Evolutionary conservation across 2,888 invertebrate species (phyloP), one percentile per base, ranked within the genome.

Genomic region (Drosophila barbarae): DNA sequence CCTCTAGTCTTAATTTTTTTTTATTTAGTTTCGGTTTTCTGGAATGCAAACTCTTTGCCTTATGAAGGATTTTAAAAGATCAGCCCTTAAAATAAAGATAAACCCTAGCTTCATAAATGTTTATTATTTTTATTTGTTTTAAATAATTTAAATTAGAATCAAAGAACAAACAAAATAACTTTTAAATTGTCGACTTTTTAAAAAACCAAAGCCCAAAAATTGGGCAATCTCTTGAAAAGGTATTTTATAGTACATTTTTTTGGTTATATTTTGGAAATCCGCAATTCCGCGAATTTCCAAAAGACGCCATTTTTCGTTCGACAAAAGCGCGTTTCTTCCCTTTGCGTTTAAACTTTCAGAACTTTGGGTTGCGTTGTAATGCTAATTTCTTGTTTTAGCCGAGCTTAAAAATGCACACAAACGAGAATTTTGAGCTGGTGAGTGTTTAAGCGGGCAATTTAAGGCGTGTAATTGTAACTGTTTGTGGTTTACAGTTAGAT

Each of bases 401-500:
- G 9, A 42, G 2, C n/a, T 8, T 1, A 13, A 30, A 34, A 34
- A 61, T 51, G 60, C 26, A 60, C 10, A 9, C 28, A 13, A 10
- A 7, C 28, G 34, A 15, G 15, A 30, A 61, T 41, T 21, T 41
- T 10, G 39, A 61, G 21, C 34, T 61, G 21, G 61, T 61, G 9
- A 51, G 61, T 51, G 21, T 0, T 18, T 9, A 4, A 30, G 5
- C 9, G 13, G 13, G 8, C 2, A 3, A 8, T 13, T 9, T 5
- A 13, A 13, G 9, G 21, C 6, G 21, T 28, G 13, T 5, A 55
- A 21, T 7, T 9, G 9, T 36, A 30, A 28, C 3, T 28, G 9
- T 15, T 5, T 3, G 6, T 2, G 15, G 13, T 41, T 65, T 34
- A n/a, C 34, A 64, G 64, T 34, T 65, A 28, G 64, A 64, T 53